Conservation (phyloP, 2,113 vertebrate species). For the Gasterosteus nipponicus region DNA sequence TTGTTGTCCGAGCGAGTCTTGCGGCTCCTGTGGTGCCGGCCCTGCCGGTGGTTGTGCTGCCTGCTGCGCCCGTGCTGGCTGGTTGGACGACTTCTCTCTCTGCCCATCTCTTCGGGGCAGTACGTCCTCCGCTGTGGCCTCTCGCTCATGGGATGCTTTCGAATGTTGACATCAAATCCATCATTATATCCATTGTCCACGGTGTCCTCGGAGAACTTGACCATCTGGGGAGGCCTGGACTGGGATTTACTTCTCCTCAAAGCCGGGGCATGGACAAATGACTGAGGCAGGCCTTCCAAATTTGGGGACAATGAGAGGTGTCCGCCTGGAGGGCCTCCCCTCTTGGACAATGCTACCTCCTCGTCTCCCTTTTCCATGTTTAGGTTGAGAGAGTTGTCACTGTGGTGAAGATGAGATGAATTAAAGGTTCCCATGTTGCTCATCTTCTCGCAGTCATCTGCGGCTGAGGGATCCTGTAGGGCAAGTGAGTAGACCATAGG, state of each 20-base stretch:
- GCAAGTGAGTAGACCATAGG: constrained; percentile 85
- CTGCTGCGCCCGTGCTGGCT: constrained; percentile 74
- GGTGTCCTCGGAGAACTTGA: constrained; percentile 94
- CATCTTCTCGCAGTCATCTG: constrained; percentile 92
- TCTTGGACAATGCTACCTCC: constrained; percentile 70
- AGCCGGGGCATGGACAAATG: constrained; percentile 86
- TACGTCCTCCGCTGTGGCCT: constrained; percentile 87
- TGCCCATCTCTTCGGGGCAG: constrained; percentile 84
- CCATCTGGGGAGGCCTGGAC: constrained; percentile 90
- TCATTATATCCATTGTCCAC: constrained; percentile 89
- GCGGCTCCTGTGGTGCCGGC: constrained; percentile 85
- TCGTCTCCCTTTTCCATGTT: constrained; percentile 84
- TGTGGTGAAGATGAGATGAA: constrained; percentile 92
- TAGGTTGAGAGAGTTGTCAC: constrained; percentile 89
- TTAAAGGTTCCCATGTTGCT: constrained; percentile 97
- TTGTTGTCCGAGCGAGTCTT: constrained; percentile 94
- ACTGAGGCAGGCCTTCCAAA: constrained; percentile 70
- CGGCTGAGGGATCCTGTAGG: constrained; percentile 81
- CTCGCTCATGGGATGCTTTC: constrained; percentile 93
- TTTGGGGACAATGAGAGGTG: constrained; percentile 54
- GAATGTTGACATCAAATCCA: constrained; percentile 79
- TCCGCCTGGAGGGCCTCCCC: constrained; percentile 70
- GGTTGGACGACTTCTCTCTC: constrained; percentile 53
- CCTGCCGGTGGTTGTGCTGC: constrained; percentile 81
- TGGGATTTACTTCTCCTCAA: constrained; percentile 93